Base-by-base conservation (phyloP, 2,113 vertebrate species). In the Phalacrocorax aristotelis region DNA sequence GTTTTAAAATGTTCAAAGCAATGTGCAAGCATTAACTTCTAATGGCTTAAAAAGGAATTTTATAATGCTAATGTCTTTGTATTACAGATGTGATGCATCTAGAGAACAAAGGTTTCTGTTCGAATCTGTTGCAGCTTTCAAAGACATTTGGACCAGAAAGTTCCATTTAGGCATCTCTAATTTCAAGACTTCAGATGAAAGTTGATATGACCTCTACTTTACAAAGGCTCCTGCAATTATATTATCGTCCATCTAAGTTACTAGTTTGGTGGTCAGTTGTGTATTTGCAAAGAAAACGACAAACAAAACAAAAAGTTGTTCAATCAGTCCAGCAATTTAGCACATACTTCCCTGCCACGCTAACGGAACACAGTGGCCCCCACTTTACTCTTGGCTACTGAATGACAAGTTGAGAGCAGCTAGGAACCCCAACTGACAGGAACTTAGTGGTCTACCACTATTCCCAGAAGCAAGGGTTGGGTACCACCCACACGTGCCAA, bases 1-100 rank as follows among this genome's bases (percentile, higher is more conserved):
- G 87, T 77, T 95, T 96, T 49, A 23, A 97, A 96, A 96, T 29
- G 75, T 29, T 94, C 90, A 78, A 89, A 94, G 87, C 51, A 66
- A 66, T 49, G 78, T 36, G 29, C 66, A 80, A 72, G 91, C 91
- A 48, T 61, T 52, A 65, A 61, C 26, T 49, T 95, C 62, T 95
- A 95, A 95, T 93, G 75, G 91, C 75, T 95, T 86, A 62, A 86
- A 95, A 95, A 42, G 72, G 66, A 89, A 93, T 91, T 89, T 62
- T 77, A 65, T 74, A 95, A 94, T 6, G 46, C 75, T 93, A 93
- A 94, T 74, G 90, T 62, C 93, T 93, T 87, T 75, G 30, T 77
- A 85, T 93, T 85, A 71, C 32, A 74, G 84, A 76, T 80, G 58
- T 38, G 46, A 79, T 89, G 38, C 66, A 90, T 83, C 54, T 66